Evolutionary conservation across 2,888 invertebrate species (phyloP).

Genomic region (Notodonta ziczac): DNA sequence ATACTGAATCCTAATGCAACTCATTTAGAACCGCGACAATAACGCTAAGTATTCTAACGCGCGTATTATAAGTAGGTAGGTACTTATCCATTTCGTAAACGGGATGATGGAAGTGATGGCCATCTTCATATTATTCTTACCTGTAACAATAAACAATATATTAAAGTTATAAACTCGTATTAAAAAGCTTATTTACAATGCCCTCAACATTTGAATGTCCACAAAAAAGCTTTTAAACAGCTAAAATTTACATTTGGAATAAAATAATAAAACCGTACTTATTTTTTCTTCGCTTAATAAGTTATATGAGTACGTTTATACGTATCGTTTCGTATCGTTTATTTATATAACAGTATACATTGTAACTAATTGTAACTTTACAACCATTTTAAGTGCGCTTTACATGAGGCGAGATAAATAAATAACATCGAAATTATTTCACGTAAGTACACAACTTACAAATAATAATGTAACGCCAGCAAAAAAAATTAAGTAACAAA

Average conservation of each 20-base stretch:
- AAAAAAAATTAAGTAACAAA: too few species aligned
- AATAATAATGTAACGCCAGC: slow-evolving; percentile 32
- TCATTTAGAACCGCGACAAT: too few species aligned
- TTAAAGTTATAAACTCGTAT: background rate
- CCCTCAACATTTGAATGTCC: too few species aligned
- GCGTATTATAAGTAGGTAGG: background rate
- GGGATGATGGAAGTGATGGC: background rate
- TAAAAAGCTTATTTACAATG: background rate
- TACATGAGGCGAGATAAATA: slow-evolving; percentile 41
- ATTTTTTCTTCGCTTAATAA: background rate
- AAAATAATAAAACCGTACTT: background rate
- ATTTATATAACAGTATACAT: background rate
- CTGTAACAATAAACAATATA: slow-evolving; percentile 14
- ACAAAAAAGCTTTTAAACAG: background rate
- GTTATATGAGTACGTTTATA: background rate
- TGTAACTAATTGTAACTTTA: slow-evolving; percentile 14
- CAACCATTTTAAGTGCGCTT: slow-evolving; percentile 21
- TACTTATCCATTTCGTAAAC: slow-evolving; percentile 5
- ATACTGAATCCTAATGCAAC: too few species aligned
- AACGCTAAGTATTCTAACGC: too few species aligned
- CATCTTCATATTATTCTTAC: slow-evolving; percentile 15
- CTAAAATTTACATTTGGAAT: background rate
- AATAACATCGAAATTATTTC: slow-evolving; percentile 48
- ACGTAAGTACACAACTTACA: slow-evolving; percentile 11
- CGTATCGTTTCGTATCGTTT: too few species aligned